Base-by-base conservation (phyloP, 2,888 invertebrate genomes). In the Yponomeuta plumbellus region DNA sequence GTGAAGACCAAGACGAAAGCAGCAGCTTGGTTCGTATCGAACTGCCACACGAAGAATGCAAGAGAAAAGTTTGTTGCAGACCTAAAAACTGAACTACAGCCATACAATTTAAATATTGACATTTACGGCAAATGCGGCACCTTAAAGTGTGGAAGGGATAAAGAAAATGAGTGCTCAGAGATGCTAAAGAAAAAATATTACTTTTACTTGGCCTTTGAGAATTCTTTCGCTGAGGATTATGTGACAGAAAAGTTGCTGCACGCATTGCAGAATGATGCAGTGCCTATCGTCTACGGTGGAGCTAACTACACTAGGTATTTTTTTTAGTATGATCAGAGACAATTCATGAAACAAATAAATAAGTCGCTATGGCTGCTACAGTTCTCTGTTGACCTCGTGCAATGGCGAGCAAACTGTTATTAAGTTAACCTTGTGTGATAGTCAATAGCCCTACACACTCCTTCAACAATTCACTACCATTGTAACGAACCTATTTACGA, bases 191-290 rank as follows among this genome's bases (percentile, higher is more conserved):
- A 26, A 11, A 61, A 66, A 5, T 68, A 68, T 70, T 84, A 79
- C 69, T 86, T 86, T 67, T 86, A 85, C 71, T 74, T 86, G 11
- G 75, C 85, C 0, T 83, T 86, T 65, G 86, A 86, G 69, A 86
- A 85, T 68, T 80, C 86, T 0, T 76, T 81, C 10, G 75, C 74
- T 40, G 76, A 78, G 66, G 85, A 86, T 69, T 86, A 85, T 64
- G 86, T 86, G 0, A 86, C 87, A 2, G 87, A 87, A 69, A 86
- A 86, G 69, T 64, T 87, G 66, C 68, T 85, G 22, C 69, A 75
- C 52, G 78, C 79, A 1, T 73, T 87, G 52, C 71, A 80, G 39
- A 73, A 84, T 69, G 75, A 80, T 57, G 74, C 80, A 0, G 72
- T 87, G 2, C 86, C 87, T 1, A 75, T 87, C 40, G 86, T 87